Evolutionary conservation across 2,888 invertebrate genomes (phyloP), one percentile per base, ranked within the genome.

Genomic region (Euzetes globulus): DNA sequence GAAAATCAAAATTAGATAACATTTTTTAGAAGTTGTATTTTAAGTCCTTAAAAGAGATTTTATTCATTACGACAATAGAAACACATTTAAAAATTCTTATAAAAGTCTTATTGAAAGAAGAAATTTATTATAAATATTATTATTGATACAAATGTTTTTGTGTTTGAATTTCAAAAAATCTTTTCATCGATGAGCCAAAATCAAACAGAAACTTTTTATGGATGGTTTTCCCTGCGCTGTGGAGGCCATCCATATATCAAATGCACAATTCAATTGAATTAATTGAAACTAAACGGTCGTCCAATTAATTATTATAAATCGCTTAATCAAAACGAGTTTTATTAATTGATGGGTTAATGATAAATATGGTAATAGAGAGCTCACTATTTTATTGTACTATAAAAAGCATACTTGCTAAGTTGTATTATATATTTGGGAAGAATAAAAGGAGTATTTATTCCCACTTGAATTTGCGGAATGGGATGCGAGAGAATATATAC

Each of bases 361-460:
- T 37, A 37, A 37, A 65, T 65, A 70, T 70, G 70, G 45, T 70
- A 70, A 70, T 47, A 70, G 45, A 70, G 45, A 70, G 70, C 25
- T 70, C 25, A 70, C 70, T 70, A 70, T 70, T 70, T 70, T 70
- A 70, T 70, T 70, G 70, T 70, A 70, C 70, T 70, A 70, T 70
- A 70, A 70, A 70, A 70, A 41, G 41, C 70, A 70, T 70, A 70
- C 70, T 70, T n/a, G n/a, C 45, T 19, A n/a, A 70, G 70, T 70
- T 70, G 70, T 70, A 70, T 70, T 45, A 70, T 70, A 70, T 70
- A 47, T 70, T 41, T 70, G 19, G 70, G 70, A 19, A 70, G n/a
- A 70, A 25, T 25, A 70, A 70, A 70, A 70, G 70, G 41, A 47
- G 47, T 70, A 70, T 70, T 47, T 70, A 70, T 70, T 70, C 70